A percentile compares a stretch with the other conserved stretches of the same genome.
These are phyloP conservation scores for Crossocerus cetratus DNA, from an alignment of 2,888 invertebrate species.

Conservation along the genomic window DNA sequence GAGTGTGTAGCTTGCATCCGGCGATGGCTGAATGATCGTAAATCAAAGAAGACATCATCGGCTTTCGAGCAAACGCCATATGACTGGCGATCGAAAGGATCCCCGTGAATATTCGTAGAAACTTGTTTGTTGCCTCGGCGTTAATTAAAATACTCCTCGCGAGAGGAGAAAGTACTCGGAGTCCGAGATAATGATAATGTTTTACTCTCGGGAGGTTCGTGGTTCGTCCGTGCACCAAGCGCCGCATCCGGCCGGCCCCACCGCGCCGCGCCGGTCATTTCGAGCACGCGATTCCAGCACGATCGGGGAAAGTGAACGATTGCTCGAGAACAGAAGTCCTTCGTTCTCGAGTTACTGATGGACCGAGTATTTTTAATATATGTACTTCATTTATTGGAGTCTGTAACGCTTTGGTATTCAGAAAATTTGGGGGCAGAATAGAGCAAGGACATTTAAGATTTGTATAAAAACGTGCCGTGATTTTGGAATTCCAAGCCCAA, in stretches of 20 bases:
- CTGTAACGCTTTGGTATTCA: too few relatives aligned
- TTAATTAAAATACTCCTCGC: not conserved
- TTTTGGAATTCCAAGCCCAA: too few relatives aligned
- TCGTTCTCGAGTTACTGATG: too few relatives aligned
- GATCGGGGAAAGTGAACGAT: conserved; percentile 29
- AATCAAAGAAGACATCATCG: not conserved
- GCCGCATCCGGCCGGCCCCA: conserved; percentile 9
- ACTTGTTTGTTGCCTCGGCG: not conserved
- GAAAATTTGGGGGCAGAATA: too few relatives aligned
- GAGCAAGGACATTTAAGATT: too few relatives aligned
- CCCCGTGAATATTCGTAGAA: not conserved
- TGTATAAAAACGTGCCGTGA: too few relatives aligned
- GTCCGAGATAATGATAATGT: conserved; percentile 15
- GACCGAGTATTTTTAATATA: too few relatives aligned
- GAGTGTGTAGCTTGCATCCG: not conserved
- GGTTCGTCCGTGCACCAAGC: not conserved
- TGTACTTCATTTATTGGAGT: too few relatives aligned
- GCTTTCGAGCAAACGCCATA: not conserved
- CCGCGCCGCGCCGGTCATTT: conserved; percentile 12
- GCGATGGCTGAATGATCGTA: not conserved
- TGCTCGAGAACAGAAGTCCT: not conserved
- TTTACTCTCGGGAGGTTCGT: conserved; percentile 10
- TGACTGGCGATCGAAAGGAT: not conserved
- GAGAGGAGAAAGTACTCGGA: conserved; percentile 6
- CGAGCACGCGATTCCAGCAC: conserved; percentile 34